phyloP scores from a whole-genome alignment of 1,140 invertebrate genomes.

The Sminthurinus signatus region DNA sequence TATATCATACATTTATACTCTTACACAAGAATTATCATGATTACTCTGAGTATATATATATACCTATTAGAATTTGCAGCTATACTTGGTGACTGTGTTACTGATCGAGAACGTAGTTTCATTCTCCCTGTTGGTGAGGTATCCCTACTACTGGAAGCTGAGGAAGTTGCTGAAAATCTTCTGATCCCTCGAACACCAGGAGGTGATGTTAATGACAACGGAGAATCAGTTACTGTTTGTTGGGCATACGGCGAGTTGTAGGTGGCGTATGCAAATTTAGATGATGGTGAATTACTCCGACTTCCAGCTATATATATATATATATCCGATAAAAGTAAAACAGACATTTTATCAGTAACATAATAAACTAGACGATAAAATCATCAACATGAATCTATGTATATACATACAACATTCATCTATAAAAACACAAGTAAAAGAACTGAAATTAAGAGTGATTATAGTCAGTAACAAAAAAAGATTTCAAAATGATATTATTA shows the following conservation, averaged over 20 bases:
- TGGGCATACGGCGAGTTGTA: conserved; percentile 39
- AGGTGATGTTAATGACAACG: conserved; percentile 19
- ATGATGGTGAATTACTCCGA: conserved; percentile 39
- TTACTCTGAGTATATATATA: background rate
- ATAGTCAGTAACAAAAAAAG: no score
- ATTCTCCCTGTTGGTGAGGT: conserved; percentile 31
- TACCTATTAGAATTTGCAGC: conserved; percentile 25
- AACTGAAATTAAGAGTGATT: no score
- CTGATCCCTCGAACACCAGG: conserved; percentile 21
- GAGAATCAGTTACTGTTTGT: conserved; percentile 8
- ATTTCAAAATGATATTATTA: no score
- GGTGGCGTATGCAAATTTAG: conserved; percentile 35
- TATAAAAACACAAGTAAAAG: no score
- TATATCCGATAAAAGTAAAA: no score
- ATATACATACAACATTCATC: no score
- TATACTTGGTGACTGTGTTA: conserved; percentile 36
- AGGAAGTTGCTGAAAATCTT: conserved; percentile 31
- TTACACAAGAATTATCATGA: no score
- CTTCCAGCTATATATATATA: conserved; percentile 40
- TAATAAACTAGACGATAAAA: no score
- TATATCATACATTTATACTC: no score
- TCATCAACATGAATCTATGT: no score
- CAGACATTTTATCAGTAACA: no score
- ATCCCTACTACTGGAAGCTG: conserved; percentile 37
- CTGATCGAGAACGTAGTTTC: conserved; percentile 32